Conservation (phyloP, 2,113 vertebrate genomes). For the Gnathochromis pfefferi region DNA sequence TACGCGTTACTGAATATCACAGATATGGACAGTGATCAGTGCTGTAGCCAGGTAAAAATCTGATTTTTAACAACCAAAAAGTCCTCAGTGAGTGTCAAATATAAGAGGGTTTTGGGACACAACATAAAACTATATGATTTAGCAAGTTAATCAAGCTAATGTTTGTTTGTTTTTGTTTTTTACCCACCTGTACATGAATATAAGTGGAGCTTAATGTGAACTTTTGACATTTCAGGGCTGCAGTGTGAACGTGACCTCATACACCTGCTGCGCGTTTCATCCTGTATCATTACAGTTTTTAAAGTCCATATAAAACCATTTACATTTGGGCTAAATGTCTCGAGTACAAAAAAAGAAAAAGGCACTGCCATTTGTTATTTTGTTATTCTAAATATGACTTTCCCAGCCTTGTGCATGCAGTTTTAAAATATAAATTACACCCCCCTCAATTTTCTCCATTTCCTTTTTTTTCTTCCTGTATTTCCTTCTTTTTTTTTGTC, state of each 20-base stretch:
- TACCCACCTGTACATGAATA: not conserved
- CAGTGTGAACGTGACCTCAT: slow-evolving; percentile 24
- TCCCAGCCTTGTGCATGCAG: slow-evolving; percentile 84
- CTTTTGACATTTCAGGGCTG: not conserved
- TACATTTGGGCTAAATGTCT: slow-evolving; percentile 71
- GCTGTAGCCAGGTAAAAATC: not conserved
- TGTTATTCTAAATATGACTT: slow-evolving; percentile 82
- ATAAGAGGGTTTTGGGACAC: not conserved
- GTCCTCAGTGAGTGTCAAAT: not conserved
- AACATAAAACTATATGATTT: not conserved
- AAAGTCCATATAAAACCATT: slow-evolving; percentile 75
- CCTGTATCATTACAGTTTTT: slow-evolving; percentile 34
- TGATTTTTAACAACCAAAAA: not conserved
- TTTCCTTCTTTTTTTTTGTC: slow-evolving; percentile 27
- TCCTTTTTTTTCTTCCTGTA: not conserved
- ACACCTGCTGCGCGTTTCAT: slow-evolving; percentile 18
- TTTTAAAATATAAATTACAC: slow-evolving; percentile 74
- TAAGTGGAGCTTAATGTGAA: not conserved
- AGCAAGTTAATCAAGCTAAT: not conserved
- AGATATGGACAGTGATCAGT: not conserved
- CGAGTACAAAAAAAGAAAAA: slow-evolving; percentile 84
- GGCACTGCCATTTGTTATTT: slow-evolving; percentile 94
- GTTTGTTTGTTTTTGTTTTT: not conserved
- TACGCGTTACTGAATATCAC: not conserved
- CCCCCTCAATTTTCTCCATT: slow-evolving; percentile 29